These are phyloP conservation scores for Varanus komodoensis DNA, from an alignment of 2,113 vertebrate genomes.

Conservation along the genomic window DNA sequence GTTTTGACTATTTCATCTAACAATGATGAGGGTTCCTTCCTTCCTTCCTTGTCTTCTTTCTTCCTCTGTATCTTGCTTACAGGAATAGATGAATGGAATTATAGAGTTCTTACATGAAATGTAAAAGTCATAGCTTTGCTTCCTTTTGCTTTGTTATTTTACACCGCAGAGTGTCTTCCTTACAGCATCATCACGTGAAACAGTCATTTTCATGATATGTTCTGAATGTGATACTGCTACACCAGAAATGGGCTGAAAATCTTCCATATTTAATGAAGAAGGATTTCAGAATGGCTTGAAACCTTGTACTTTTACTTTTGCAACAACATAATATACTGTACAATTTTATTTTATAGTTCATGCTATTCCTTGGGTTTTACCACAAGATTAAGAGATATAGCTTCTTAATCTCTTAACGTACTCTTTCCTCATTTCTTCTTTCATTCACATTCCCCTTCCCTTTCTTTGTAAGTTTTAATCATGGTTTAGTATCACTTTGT, in stretches of 20 bases:
- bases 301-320: background rate
- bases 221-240: background rate
- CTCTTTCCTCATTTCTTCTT: background rate
- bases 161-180: conserved; percentile 22
- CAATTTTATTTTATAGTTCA: background rate
- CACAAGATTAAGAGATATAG: background rate
- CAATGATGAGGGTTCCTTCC: conserved; percentile 54
- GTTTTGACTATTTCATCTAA: conserved; percentile 67
- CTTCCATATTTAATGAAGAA: background rate
- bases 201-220: background rate
- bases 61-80: conserved; percentile 43
- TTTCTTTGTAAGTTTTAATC: background rate
- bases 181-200: conserved; percentile 20
- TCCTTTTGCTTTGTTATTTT: conserved; percentile 37
- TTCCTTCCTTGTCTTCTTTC: conserved; percentile 26
- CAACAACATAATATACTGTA: no score
- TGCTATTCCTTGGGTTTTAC: background rate
- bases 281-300: background rate
- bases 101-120: conserved; percentile 33
- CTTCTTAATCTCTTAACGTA: no score
- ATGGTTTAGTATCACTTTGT: background rate
- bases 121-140: conserved; percentile 21
- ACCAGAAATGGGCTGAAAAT: background rate
- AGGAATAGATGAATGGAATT: conserved; percentile 8
- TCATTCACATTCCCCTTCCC: background rate